Evolutionary conservation across 2,888 invertebrate species (phyloP), one percentile per base, ranked within the genome.

Genomic region (Drosophila bunnanda): DNA sequence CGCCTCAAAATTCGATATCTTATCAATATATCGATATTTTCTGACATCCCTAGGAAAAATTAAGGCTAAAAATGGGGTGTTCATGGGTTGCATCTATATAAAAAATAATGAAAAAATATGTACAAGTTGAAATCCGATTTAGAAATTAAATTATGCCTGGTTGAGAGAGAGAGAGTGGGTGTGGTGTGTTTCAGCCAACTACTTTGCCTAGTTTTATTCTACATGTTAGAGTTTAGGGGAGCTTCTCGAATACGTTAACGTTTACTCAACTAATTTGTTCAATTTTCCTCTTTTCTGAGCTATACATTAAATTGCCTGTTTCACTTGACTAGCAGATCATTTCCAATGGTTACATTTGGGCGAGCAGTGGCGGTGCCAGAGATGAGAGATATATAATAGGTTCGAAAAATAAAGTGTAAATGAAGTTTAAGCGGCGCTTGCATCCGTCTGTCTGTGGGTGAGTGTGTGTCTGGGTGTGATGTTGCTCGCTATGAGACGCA

Each of bases 261-360:
- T 48, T 66, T 66, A 59, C 65, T 82, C 71, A 81, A 76, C 79
- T 79, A 85, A 83, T 83, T 88, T 83, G 86, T 85, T 85, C 86
- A 82, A 77, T 60, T 65, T 58, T 69, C 53, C 53, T 71, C 48
- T 55, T 80, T 60, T 80, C 74, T 74, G 69, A 83, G 71, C 75
- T 80, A 66, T 82, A 69, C 70, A 82, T 61, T 65, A 82, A 82
- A 82, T 79, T 83, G 77, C 80, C 84, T 81, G 87, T 82, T 88
- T 76, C 79, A 79, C 79, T 80, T 88, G 84, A 84, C 88, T 86
- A 84, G 88, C 79, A 86, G 80, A 86, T 88, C 78, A 70, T 76
- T 84, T 87, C 71, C 78, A 77, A 61, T 72, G 62, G 57, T 60
- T 72, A 55, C 46, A 56, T 52, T 55, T 78, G 50, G 73, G 61